phyloP scores from a whole-genome alignment of 2,113 vertebrate species.

The Amblyornis subalaris region DNA sequence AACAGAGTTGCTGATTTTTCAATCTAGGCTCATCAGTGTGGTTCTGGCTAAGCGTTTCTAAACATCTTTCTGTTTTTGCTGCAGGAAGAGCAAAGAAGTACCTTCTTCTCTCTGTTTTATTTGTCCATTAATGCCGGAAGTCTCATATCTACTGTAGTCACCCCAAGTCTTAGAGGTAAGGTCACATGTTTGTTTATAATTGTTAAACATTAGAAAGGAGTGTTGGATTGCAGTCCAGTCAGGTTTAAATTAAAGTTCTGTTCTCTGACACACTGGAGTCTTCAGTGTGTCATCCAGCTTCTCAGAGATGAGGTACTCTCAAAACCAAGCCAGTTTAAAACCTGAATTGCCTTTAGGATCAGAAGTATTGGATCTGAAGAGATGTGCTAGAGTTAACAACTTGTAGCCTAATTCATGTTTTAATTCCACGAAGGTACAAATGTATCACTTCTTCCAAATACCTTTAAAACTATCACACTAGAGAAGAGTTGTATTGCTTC shows the following conservation, averaged over 20 bases:
- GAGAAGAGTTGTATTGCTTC: background rate
- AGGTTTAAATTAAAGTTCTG: background rate
- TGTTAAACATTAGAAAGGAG: background rate
- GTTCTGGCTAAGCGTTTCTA: background rate
- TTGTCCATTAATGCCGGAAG: constrained; percentile 91
- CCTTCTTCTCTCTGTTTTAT: constrained; percentile 96
- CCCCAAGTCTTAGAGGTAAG: constrained; percentile 88
- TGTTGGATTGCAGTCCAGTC: background rate
- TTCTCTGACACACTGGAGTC: background rate
- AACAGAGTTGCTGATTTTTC: background rate
- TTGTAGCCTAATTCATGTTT: background rate
- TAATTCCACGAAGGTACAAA: background rate
- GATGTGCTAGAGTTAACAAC: background rate
- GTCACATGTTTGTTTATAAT: background rate
- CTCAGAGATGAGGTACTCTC: background rate
- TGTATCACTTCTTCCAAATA: background rate
- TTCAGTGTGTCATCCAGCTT: background rate
- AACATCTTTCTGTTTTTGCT: constrained; percentile 22
- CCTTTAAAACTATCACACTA: background rate
- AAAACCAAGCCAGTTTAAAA: background rate
- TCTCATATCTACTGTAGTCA: constrained; percentile 90
- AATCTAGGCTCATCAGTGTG: background rate
- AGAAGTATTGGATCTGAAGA: background rate
- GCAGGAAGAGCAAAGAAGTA: constrained; percentile 84
- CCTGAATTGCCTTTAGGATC: background rate